Conservation (phyloP, 2,113 vertebrate genomes). For the Nerophis lumbriciformis region DNA sequence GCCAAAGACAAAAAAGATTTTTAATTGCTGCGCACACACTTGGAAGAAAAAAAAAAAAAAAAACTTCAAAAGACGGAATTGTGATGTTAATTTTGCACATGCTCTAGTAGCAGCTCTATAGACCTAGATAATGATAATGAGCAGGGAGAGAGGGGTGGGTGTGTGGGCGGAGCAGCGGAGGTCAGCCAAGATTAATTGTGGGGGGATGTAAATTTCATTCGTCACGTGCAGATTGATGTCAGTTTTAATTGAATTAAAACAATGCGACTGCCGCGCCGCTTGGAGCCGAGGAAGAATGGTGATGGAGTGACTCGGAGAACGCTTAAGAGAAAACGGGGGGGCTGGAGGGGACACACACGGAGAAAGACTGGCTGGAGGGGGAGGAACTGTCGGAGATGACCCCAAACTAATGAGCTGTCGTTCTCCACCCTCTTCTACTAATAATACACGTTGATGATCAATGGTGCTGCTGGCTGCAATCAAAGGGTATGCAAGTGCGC, state of each 20-base stretch:
- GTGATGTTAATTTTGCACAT: slow-evolving; percentile 44
- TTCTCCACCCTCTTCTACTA: slow-evolving; percentile 14
- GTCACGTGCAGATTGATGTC: slow-evolving; percentile 68
- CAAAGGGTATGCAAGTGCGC: slow-evolving; percentile 9
- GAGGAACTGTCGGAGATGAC: slow-evolving; percentile 42
- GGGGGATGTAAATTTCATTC: slow-evolving; percentile 67
- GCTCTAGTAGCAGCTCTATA: slow-evolving; percentile 19
- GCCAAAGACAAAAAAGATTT: too few relatives aligned
- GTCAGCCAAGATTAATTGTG: slow-evolving; percentile 64
- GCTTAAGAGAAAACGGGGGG: slow-evolving; percentile 9
- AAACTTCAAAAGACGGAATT: slow-evolving; percentile 40
- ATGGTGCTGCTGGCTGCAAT: slow-evolving; percentile 22
- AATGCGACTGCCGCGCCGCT: slow-evolving; percentile 60
- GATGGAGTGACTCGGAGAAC: slow-evolving; percentile 51
- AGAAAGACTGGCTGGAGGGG: slow-evolving; percentile 44
- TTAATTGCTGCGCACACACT: not conserved
- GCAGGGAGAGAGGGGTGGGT: slow-evolving; percentile 32
- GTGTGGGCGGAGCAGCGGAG: slow-evolving; percentile 38
- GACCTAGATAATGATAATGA: slow-evolving; percentile 51
- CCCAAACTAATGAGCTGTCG: slow-evolving; percentile 52
- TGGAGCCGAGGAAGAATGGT: slow-evolving; percentile 62
- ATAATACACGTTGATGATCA: slow-evolving; percentile 19
- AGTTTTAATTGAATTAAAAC: slow-evolving; percentile 72
- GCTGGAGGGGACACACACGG: slow-evolving; percentile 7
- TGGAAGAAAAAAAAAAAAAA: slow-evolving; percentile 4